These are phyloP conservation scores for Poeciliopsis turneri DNA, from an alignment of 2,797 vertebrate species.

Conservation along the genomic window DNA sequence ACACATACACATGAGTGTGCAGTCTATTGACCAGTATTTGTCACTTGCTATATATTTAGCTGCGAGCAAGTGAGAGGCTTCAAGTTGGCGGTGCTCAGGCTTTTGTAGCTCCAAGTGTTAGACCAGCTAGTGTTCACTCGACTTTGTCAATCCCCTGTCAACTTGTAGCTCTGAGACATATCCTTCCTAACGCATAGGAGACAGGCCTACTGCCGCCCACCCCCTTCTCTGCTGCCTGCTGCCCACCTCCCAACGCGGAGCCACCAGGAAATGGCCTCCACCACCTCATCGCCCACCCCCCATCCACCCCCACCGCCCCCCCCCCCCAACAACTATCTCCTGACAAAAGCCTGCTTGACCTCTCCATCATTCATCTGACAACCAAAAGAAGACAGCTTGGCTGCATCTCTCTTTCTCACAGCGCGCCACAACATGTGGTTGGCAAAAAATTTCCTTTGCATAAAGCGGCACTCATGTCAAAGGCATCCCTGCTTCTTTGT, in stretches of 20 bases:
- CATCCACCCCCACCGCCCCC: background rate
- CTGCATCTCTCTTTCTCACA: slow-evolving; percentile 49
- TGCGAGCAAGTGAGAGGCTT: slow-evolving; percentile 71
- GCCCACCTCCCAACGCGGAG: slow-evolving; percentile 62
- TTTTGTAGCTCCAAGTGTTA: slow-evolving; percentile 83
- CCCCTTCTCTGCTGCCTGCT: slow-evolving; percentile 29
- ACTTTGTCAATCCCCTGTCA: slow-evolving; percentile 84
- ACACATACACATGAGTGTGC: slow-evolving; percentile 49
- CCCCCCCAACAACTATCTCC: slow-evolving; percentile 41
- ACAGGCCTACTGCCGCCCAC: slow-evolving; percentile 47
- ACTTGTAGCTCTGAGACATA: slow-evolving; percentile 83
- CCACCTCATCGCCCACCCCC: slow-evolving; percentile 12
- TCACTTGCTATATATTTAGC: slow-evolving; percentile 83
- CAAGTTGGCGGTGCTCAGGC: slow-evolving; percentile 72
- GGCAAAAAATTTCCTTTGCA: slow-evolving; percentile 24
- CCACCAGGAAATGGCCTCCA: slow-evolving; percentile 75
- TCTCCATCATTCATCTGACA: slow-evolving; percentile 70
- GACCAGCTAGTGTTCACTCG: slow-evolving; percentile 78
- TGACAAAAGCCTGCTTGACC: slow-evolving; percentile 75
- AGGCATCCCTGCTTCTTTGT: background rate
- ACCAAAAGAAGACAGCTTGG: slow-evolving; percentile 67
- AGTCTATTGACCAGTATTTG: slow-evolving; percentile 80
- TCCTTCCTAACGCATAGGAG: slow-evolving; percentile 67
- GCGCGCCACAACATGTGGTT: slow-evolving; percentile 49
- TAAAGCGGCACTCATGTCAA: slow-evolving; percentile 23